Evolutionary conservation across 2,888 invertebrate genomes (phyloP).

Genomic region (Thyatira batis): DNA sequence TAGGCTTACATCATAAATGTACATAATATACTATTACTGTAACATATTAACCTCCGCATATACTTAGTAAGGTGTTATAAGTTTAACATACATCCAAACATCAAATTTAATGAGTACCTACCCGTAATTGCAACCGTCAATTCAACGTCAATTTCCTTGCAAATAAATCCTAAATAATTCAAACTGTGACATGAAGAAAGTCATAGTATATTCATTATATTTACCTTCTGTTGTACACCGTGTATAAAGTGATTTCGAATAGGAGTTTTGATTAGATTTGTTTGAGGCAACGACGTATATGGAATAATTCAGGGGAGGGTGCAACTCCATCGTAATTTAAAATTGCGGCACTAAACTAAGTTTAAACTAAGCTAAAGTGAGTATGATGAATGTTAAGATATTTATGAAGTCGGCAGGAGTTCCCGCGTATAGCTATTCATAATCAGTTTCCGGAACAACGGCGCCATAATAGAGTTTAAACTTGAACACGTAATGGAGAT

Average conservation of each 20-base stretch:
- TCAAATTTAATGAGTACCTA: background rate
- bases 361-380: conserved; percentile 50
- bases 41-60: background rate
- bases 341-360: conserved; percentile 50
- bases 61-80: background rate
- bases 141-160: background rate
- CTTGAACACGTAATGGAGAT: conserved; percentile 23
- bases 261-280: conserved; percentile 63
- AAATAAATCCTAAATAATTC: conserved; percentile 1
- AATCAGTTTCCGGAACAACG: conserved; percentile 23
- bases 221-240: conserved; percentile 4
- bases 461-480: conserved; percentile 27
- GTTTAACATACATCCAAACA: background rate
- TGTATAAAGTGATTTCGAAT: conserved; percentile 46
- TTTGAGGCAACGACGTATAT: conserved; percentile 50
- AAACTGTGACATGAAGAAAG: conserved; percentile 7
- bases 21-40: background rate
- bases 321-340: conserved; percentile 47
- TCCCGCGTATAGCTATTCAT: conserved; percentile 11
- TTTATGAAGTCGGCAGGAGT: conserved; percentile 28
- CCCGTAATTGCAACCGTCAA: background rate
- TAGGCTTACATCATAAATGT: too few species aligned
- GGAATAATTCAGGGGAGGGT: conserved; percentile 60
- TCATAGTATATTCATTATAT: conserved; percentile 11
- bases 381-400: conserved; percentile 50